Evolutionary conservation across 1,140 invertebrate genomes (phyloP).

Genomic region (Drosophila subobscura): DNA sequence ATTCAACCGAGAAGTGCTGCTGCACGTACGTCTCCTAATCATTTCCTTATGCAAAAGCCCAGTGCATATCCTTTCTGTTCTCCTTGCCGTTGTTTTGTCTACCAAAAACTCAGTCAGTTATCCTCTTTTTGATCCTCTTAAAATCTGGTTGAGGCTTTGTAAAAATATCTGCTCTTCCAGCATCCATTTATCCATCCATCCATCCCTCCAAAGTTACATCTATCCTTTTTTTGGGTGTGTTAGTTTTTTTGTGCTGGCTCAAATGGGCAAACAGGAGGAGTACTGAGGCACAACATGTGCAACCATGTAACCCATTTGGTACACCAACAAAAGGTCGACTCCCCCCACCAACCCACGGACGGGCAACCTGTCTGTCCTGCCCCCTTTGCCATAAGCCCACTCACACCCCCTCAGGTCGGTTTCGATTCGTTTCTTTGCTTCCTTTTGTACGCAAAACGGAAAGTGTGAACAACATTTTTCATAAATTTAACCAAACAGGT

Average conservation of each 20-base stretch:
- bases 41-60: no score
- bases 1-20: no score
- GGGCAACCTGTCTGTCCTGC: conserved; percentile 41
- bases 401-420: conserved; percentile 12
- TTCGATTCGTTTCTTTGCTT: conserved; percentile 5
- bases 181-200: no score
- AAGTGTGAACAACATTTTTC: conserved; percentile 83
- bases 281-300: conserved; percentile 56
- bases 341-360: conserved; percentile 1
- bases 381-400: not conserved
- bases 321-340: conserved; percentile 54
- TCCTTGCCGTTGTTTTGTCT: not conserved
- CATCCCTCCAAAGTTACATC: not conserved
- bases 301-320: conserved; percentile 73
- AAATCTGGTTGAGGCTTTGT: conserved; percentile 28
- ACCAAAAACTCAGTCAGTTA: not conserved
- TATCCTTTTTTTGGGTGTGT: conserved; percentile 24
- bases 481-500: conserved; percentile 79
- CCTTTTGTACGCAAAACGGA: conserved; percentile 22
- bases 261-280: conserved; percentile 35
- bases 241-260: conserved; percentile 34
- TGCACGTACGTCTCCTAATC: no score
- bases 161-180: conserved; percentile 5
- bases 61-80: no score
- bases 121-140: conserved; percentile 22